A percentile compares a stretch with the other conserved stretches of the same genome.
Evolutionary conservation across 2,113 vertebrate species (phyloP).

Genomic region (Gallinago undulata): DNA sequence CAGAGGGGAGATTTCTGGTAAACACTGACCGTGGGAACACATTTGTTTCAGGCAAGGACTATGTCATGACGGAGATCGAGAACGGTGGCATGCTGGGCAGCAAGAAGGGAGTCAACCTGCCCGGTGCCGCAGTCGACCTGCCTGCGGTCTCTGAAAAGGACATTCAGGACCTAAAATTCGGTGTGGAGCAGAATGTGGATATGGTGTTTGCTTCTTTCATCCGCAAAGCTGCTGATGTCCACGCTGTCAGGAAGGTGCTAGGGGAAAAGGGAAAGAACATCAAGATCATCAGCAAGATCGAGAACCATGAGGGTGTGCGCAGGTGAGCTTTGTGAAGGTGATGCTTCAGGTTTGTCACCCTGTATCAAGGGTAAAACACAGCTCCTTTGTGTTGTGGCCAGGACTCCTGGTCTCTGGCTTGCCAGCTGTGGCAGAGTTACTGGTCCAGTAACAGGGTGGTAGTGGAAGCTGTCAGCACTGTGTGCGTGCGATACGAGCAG

Average conservation of each 20-base stretch:
- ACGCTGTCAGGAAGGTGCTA: conserved; percentile 88
- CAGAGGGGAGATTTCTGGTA: fast-evolving
- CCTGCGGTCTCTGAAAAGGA: conserved; percentile 94
- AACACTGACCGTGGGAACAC: neutral
- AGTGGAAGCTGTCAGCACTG: neutral
- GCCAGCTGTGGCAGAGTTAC: too few relatives aligned
- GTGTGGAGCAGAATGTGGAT: conserved; percentile 93
- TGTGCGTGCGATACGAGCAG: fast-evolving
- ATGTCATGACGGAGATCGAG: conserved; percentile 85
- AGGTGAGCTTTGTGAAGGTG: conserved; percentile 71
- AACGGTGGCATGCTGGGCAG: conserved; percentile 91
- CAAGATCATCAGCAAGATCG: conserved; percentile 98
- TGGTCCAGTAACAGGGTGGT: neutral
- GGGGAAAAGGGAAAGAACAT: conserved; percentile 97
- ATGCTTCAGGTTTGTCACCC: neutral
- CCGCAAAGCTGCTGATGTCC: conserved; percentile 92
- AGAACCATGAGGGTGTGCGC: conserved; percentile 97
- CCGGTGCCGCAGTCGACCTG: conserved; percentile 91
- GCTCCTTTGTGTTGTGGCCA: fast-evolving
- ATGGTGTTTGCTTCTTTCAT: conserved; percentile 99
- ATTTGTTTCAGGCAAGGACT: conserved; percentile 79
- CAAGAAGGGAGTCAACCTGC: conserved; percentile 97
- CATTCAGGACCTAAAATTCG: conserved; percentile 92
- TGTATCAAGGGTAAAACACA: neutral
- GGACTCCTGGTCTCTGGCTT: neutral